Conservation (phyloP, 1,140 invertebrate species). For the Pteromalus puparum region DNA sequence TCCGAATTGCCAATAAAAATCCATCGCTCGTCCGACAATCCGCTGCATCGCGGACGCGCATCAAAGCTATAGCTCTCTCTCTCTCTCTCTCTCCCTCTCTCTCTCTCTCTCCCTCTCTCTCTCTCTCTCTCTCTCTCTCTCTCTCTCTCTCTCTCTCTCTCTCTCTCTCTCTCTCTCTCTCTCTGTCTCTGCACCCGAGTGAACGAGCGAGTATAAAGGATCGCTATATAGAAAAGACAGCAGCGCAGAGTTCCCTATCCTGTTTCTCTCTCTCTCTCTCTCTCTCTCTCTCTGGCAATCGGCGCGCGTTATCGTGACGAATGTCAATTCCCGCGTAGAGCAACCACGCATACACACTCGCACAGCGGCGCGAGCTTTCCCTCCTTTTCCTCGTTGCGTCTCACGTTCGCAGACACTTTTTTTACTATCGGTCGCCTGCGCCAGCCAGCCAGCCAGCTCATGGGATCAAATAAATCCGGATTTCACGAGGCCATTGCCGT, state of each 20-base stretch:
- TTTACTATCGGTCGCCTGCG: background rate
- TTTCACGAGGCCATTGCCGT: slow-evolving; percentile 46
- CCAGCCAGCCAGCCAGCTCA: background rate
- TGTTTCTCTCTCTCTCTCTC: background rate
- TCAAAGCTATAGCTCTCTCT: too few relatives aligned
- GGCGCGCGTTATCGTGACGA: background rate
- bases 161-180: background rate
- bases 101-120: too few relatives aligned
- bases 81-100: too few relatives aligned
- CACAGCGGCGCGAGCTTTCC: background rate
- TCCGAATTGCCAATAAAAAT: slow-evolving; percentile 25
- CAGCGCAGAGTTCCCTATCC: too few relatives aligned
- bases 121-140: too few relatives aligned
- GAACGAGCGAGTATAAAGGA: background rate
- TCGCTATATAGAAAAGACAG: background rate
- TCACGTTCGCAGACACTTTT: slow-evolving; percentile 10
- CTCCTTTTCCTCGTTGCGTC: background rate
- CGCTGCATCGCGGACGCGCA: too few relatives aligned
- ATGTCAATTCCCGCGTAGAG: background rate
- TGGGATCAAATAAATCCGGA: slow-evolving; percentile 48
- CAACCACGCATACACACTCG: background rate
- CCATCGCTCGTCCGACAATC: background rate
- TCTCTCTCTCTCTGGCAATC: background rate
- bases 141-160: too few relatives aligned
- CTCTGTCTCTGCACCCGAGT: background rate